Conservation (phyloP, 2,113 vertebrate species). For the Cebidichthys violaceus region DNA sequence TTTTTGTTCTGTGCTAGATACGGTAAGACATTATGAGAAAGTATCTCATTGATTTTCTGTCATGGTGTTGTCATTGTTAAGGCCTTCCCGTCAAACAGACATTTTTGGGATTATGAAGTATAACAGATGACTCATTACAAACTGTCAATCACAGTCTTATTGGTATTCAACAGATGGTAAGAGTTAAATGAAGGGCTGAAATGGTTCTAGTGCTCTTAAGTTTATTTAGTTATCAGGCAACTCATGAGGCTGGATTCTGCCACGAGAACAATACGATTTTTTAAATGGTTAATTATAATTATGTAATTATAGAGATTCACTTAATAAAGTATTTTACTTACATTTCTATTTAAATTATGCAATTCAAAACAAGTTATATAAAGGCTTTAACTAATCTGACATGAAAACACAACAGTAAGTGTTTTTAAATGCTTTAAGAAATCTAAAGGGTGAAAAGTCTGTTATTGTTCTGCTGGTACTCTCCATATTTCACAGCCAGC, state of each 20-base stretch:
- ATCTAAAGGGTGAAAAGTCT: background rate
- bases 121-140: conserved; percentile 39
- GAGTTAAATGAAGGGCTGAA: conserved; percentile 1
- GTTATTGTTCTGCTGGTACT: conserved; percentile 23
- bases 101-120: conserved; percentile 29
- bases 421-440: background rate
- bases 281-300: background rate
- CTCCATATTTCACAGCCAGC: conserved; percentile 36
- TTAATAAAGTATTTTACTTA: background rate
- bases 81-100: conserved; percentile 9
- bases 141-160: conserved; percentile 29
- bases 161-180: conserved; percentile 29
- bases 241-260: conserved; percentile 44
- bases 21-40: background rate
- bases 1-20: background rate
- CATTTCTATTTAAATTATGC: background rate
- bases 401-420: conserved; percentile 3
- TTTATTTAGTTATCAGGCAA: conserved; percentile 17
- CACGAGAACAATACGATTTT: conserved; percentile 13
- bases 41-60: conserved; percentile 43
- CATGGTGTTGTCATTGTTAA: conserved; percentile 32
- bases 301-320: background rate
- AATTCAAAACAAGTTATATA: background rate
- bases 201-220: conserved; percentile 6
- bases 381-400: background rate